Evolutionary conservation across 2,113 vertebrate species (phyloP).

Genomic region (Canis aureus): DNA sequence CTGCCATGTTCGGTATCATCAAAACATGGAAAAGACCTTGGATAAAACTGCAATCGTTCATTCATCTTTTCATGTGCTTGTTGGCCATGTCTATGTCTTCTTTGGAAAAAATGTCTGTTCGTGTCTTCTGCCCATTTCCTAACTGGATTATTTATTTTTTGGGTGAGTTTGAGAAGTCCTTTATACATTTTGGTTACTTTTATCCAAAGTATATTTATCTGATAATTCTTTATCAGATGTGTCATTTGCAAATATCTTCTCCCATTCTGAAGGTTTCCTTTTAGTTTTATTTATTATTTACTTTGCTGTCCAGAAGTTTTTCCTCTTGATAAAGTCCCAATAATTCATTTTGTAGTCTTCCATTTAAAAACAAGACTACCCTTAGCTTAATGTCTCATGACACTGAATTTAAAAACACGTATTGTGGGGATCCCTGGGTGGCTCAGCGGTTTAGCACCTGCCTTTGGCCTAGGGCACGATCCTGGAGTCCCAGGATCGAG

Average conservation of each 20-base stretch:
- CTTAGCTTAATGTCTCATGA: background rate
- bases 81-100: background rate
- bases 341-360: background rate
- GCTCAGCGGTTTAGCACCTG: too few relatives aligned
- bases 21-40: background rate
- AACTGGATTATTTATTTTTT: background rate
- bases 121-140: background rate
- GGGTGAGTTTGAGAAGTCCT: background rate
- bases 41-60: background rate
- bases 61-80: background rate
- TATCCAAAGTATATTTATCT: too few relatives aligned
- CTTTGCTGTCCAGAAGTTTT: background rate
- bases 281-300: background rate
- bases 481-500: too few relatives aligned
- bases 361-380: conserved; percentile 3
- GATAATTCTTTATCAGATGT: background rate
- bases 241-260: background rate
- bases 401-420: background rate
- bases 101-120: background rate
- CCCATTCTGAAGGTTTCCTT: background rate
- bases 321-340: background rate
- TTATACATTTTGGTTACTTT: background rate
- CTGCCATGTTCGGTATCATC: background rate
- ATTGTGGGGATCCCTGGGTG: background rate
- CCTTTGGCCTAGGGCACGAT: too few relatives aligned